Base-by-base conservation (phyloP, 2,113 vertebrate species). In the Toxotes jaculatrix region DNA sequence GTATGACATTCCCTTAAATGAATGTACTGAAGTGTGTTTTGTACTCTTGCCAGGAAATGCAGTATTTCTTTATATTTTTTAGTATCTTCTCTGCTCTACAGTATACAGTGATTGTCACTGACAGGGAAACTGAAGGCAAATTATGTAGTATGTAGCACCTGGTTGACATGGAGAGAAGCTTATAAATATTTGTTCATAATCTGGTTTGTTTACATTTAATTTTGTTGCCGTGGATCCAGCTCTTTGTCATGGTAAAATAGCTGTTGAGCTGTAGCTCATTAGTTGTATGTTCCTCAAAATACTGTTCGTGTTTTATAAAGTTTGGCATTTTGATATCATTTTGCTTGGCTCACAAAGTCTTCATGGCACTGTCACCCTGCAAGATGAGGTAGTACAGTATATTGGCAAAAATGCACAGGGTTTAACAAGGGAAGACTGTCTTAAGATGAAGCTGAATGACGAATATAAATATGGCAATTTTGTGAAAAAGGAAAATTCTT, bases 301-400 rank as follows among this genome's bases (percentile, higher is more conserved):
- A 49, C 38, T 40, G 7, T 47, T 12, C 19, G 13, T 36, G 27
- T 57, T 57, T 62, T 4, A n/a, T 31, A 32, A 31, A 32, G 16
- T 42, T 66, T 11, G 27, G n/a, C 3, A 32, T 8, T 40, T 32
- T 32, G 43, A 5, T 53, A 36, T 36, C 6, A 9, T 10, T 82
- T 80, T 51, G 38, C 64, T 80, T 23, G 68, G 43, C 40, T 63
- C 12, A 11, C 95, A 90, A 96, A 96, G 93, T 95, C 93, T 94
- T 96, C 93, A 62, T 94, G 95, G 53, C 93, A 91, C 76, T 92
- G 94, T 92, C 94, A 91, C 78, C 93, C 95, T 13, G 95, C 90
- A 91, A 95, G 95, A 84, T 96, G 96, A 97, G 97, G 97, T 97
- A 98, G 96, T 94, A 82, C 31, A 79, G 47, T 78, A 95, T 95